These are phyloP conservation scores for Sternotherus odoratus DNA, from an alignment of 2,797 vertebrate genomes.

Conservation along the genomic window DNA sequence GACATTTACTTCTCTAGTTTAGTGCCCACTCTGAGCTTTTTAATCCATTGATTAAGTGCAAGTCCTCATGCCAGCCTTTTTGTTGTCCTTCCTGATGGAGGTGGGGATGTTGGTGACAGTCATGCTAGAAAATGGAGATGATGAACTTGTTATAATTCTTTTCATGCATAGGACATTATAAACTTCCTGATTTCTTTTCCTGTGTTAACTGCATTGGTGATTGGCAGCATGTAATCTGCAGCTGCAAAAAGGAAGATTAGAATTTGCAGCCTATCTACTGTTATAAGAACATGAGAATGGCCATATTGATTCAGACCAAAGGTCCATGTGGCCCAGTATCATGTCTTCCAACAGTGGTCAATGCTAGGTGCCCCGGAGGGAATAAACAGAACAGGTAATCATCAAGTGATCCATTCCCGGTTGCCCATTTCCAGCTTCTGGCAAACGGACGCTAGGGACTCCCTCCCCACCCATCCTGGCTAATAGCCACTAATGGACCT, in stretches of 20 bases:
- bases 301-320: no score
- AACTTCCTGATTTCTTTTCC: neutral
- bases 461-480: no score
- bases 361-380: no score
- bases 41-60: neutral
- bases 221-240: neutral
- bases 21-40: accelerated
- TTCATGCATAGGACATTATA: neutral
- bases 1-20: neutral
- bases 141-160: neutral
- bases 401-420: no score
- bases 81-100: accelerated
- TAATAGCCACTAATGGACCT: no score
- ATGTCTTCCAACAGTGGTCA: no score
- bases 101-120: accelerated
- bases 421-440: no score
- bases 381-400: no score
- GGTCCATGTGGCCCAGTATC: no score
- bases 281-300: no score
- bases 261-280: accelerated
- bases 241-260: neutral
- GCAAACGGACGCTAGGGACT: no score
- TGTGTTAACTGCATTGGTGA: neutral
- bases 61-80: neutral
- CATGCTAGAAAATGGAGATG: neutral